A percentile compares a stretch with the other conserved stretches of the same genome.
These are phyloP conservation scores for Phyllopteryx taeniolatus DNA, from an alignment of 2,113 vertebrate genomes.

Conservation along the genomic window DNA sequence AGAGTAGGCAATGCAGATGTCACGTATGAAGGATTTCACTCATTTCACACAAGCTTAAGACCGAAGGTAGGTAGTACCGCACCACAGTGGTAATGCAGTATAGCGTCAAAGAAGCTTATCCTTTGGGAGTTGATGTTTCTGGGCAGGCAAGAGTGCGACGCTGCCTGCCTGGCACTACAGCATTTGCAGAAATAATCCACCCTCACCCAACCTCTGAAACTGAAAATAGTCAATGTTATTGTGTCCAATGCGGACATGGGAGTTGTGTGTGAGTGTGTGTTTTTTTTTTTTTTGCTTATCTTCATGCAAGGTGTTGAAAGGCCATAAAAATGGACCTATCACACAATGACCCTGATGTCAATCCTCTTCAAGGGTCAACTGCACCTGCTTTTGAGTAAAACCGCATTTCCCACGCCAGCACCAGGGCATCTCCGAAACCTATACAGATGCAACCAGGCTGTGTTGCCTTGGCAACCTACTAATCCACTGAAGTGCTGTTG, in stretches of 20 bases:
- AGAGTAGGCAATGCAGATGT: constrained; percentile 47
- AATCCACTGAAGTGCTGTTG: constrained; percentile 66
- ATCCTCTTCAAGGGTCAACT: constrained; percentile 7
- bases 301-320: constrained; percentile 9
- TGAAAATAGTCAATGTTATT: constrained; percentile 37
- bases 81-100: constrained; percentile 36
- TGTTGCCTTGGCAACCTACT: constrained; percentile 68
- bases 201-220: constrained; percentile 20
- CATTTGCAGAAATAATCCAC: constrained; percentile 54
- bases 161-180: constrained; percentile 38
- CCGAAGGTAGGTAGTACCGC: constrained; percentile 51
- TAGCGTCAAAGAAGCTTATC: constrained; percentile 64
- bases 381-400: constrained; percentile 47
- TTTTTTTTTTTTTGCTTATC: background rate
- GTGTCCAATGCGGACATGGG: constrained; percentile 20
- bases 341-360: constrained; percentile 7
- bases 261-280: background rate
- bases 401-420: constrained; percentile 18
- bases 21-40: constrained; percentile 56
- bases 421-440: constrained; percentile 51
- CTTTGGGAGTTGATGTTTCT: constrained; percentile 62
- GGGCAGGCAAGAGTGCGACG: constrained; percentile 45
- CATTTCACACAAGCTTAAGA: constrained; percentile 62
- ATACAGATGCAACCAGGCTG: constrained; percentile 61
- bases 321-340: constrained; percentile 7